phyloP scores from a whole-genome alignment of 1,140 invertebrate species.

The Philotrypesis tridentata region DNA sequence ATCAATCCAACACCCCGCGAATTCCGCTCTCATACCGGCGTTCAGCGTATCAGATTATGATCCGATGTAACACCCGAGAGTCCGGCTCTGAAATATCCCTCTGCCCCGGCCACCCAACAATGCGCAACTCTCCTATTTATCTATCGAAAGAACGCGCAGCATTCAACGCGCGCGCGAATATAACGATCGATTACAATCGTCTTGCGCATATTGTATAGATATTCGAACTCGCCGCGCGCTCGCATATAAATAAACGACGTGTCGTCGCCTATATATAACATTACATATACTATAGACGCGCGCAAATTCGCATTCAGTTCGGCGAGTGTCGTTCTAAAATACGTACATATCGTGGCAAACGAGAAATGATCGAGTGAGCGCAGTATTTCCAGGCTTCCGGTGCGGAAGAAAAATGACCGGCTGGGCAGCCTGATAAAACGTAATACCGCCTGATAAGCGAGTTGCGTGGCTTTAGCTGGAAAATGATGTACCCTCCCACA shows the following conservation, averaged over 20 bases:
- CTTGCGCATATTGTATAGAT: no score
- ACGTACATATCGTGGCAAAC: background rate
- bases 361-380: background rate
- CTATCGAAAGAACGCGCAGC: background rate
- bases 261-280: no score
- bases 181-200: slow-evolving; percentile 2
- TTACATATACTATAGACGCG: no score
- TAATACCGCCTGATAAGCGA: no score
- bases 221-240: background rate
- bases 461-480: background rate
- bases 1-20: background rate
- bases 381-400: background rate
- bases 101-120: background rate
- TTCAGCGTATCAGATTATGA: background rate
- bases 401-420: background rate
- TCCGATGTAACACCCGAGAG: background rate
- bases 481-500: background rate
- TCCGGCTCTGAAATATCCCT: background rate
- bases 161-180: background rate
- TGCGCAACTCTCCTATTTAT: slow-evolving; percentile 24
- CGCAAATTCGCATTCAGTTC: no score
- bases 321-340: no score
- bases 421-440: background rate
- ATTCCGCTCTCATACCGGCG: slow-evolving; percentile 22
- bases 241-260: background rate